Conservation (phyloP, 2,888 invertebrate genomes). For the Aromia moschata region DNA sequence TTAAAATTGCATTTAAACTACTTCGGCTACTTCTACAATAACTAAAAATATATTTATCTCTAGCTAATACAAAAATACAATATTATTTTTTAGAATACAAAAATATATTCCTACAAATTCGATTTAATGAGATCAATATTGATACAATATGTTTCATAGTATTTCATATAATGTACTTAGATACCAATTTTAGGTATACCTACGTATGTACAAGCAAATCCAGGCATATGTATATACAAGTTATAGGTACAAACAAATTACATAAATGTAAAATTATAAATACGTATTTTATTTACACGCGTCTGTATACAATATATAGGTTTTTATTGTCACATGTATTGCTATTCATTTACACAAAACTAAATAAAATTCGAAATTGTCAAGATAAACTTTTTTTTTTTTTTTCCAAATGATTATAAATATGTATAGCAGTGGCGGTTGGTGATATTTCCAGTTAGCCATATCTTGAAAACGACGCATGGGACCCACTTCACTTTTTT, state of each 20-base stretch:
- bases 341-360: too few relatives aligned
- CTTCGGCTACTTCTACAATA: conserved; percentile 10
- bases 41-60: conserved; percentile 6
- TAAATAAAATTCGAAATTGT: too few relatives aligned
- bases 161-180: conserved; percentile 9
- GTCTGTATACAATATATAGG: too few relatives aligned
- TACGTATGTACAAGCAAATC: background rate
- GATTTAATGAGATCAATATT: conserved; percentile 36
- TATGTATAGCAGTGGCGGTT: too few relatives aligned
- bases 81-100: conserved; percentile 13
- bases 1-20: too few relatives aligned
- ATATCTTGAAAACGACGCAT: too few relatives aligned
- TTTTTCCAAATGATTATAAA: too few relatives aligned
- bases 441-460: too few relatives aligned
- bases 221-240: conserved; percentile 11
- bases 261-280: conserved; percentile 6
- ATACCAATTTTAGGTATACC: background rate
- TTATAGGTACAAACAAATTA: too few relatives aligned
- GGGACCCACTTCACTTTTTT: too few relatives aligned
- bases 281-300: conserved; percentile 17
- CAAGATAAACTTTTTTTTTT: too few relatives aligned
- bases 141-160: conserved; percentile 19
- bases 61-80: conserved; percentile 8
- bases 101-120: conserved; percentile 32
- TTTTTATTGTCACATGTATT: too few relatives aligned